Evolutionary conservation across 37 sponge, comb jelly and placozoan species (phyloP).

Genomic region (Eunapius fragilis): DNA sequence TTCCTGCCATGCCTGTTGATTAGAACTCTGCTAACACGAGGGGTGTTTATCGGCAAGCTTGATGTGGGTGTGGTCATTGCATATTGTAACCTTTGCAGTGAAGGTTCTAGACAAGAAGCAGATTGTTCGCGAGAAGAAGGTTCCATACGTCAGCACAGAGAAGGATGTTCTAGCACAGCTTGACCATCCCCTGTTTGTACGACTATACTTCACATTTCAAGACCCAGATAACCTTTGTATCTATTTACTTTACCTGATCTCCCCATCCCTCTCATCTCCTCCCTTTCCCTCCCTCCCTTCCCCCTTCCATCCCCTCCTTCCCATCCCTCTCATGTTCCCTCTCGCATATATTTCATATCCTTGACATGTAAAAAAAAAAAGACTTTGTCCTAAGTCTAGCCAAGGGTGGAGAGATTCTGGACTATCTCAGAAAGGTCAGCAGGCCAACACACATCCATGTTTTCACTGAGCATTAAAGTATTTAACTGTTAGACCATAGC

Average conservation of each 20-base stretch:
- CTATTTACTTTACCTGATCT: neutral
- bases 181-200: constrained; percentile 92
- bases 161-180: constrained; percentile 82
- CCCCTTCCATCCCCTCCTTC: neutral
- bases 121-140: constrained; percentile 95
- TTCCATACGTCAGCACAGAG: constrained; percentile 90
- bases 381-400: constrained; percentile 94
- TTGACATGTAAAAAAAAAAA: neutral
- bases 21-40: too few relatives aligned
- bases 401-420: constrained; percentile 85
- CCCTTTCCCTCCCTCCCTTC: neutral
- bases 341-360: neutral
- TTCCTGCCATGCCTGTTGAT: too few relatives aligned
- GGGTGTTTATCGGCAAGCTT: too few relatives aligned
- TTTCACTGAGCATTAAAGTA: too few relatives aligned
- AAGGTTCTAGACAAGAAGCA: constrained; percentile 95
- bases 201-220: constrained; percentile 97
- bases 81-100: constrained; percentile 41
- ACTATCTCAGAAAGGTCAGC: constrained; percentile 84
- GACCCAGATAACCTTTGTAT: constrained; percentile 93
- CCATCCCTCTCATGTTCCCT: neutral
- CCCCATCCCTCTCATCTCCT: neutral
- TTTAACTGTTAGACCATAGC: too few relatives aligned
- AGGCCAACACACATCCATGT: too few relatives aligned
- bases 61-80: too few relatives aligned